phyloP scores from a whole-genome alignment of 2,888 invertebrate species.

The Embidobia sp. region DNA sequence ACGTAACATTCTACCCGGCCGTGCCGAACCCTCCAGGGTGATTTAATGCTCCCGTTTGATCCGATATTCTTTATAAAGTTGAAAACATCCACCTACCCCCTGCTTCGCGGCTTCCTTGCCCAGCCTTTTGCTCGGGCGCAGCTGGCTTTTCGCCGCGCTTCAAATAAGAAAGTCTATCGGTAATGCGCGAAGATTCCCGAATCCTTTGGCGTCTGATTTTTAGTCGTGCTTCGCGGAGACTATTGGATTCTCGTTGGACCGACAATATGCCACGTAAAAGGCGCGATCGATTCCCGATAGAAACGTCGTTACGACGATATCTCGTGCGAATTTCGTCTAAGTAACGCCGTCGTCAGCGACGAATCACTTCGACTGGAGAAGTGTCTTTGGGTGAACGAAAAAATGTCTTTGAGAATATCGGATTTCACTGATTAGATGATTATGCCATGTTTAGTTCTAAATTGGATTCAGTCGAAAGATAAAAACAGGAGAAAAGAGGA shows the following conservation, averaged over 20 bases:
- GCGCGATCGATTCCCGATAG: too few relatives aligned
- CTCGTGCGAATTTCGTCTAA: too few relatives aligned
- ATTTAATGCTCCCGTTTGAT: slow-evolving; percentile 76
- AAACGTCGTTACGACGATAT: slow-evolving; percentile 46
- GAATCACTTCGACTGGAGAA: slow-evolving; percentile 24
- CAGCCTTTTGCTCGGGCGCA: slow-evolving; percentile 37
- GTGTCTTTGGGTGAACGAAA: slow-evolving; percentile 53
- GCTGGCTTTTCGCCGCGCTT: slow-evolving; percentile 54
- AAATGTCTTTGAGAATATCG: too few relatives aligned
- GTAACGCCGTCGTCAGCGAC: neutral
- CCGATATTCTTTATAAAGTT: slow-evolving; percentile 77
- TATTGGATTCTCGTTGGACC: slow-evolving; percentile 53
- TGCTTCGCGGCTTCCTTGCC: slow-evolving; percentile 38
- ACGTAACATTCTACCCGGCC: slow-evolving; percentile 64
- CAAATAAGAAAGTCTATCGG: slow-evolving; percentile 62
- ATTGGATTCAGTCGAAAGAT: too few relatives aligned
- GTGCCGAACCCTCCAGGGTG: slow-evolving; percentile 70
- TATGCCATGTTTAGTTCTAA: too few relatives aligned
- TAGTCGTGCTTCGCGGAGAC: too few relatives aligned
- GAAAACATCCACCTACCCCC: slow-evolving; percentile 54
- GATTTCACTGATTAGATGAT: too few relatives aligned
- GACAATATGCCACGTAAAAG: slow-evolving; percentile 36
- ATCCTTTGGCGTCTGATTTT: slow-evolving; percentile 61
- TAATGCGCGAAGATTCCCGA: slow-evolving; percentile 51
- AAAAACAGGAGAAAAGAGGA: too few relatives aligned